Conservation (phyloP, 2,113 vertebrate genomes). For the Microcebus tavaratra region DNA sequence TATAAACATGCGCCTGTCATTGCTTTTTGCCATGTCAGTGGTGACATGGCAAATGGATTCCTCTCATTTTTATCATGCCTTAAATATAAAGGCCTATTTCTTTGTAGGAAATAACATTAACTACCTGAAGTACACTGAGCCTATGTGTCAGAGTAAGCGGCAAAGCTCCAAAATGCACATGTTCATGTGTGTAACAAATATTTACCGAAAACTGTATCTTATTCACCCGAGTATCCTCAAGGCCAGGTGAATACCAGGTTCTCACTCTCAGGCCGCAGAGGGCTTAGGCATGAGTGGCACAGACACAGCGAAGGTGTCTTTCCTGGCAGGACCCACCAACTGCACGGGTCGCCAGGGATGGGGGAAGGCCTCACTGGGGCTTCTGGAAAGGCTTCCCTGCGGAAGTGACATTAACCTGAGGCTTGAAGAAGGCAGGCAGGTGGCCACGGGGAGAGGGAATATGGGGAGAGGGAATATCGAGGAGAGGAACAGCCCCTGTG, state of each 20-base stretch:
- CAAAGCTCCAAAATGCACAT: not conserved
- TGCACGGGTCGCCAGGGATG: accelerated
- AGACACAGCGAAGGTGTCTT: not conserved
- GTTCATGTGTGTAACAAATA: not conserved
- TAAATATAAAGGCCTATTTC: not conserved
- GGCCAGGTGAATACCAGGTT: accelerated
- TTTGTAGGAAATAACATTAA: not conserved
- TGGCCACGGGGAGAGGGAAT: not conserved
- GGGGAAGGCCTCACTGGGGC: not conserved
- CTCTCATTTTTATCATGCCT: not conserved
- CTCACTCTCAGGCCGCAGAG: not conserved
- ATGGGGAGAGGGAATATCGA: not conserved
- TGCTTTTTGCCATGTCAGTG: not conserved
- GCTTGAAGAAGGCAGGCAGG: not conserved
- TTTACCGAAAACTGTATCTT: not conserved
- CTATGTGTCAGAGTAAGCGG: too few species aligned
- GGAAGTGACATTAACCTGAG: not conserved
- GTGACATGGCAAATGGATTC: not conserved
- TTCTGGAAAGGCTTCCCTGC: not conserved
- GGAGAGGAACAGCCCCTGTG: not conserved
- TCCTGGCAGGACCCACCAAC: accelerated
- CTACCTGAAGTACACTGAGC: not conserved
- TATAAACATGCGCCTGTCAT: too few species aligned
- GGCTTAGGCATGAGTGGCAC: not conserved
- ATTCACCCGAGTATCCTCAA: accelerated